Evolutionary conservation across 2,113 vertebrate species (phyloP), one percentile per base, ranked within the genome.

Genomic region (Vanacampus margaritifer): DNA sequence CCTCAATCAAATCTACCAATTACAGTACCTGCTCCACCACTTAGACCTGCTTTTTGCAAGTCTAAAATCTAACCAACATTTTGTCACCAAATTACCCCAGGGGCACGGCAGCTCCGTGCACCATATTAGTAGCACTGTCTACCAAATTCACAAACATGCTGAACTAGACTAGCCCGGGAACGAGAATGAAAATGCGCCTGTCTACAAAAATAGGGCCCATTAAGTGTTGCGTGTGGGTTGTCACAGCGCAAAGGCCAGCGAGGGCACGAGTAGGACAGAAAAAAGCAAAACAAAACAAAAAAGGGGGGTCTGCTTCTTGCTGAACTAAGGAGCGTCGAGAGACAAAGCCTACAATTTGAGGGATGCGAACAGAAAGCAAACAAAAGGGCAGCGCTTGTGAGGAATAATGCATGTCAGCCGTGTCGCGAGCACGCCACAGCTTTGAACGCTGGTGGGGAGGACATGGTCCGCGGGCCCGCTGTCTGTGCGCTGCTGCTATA

Each of bases 301-400:
- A 8, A 0, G 54, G n/a, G 5, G 24, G 24, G 26, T 12, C 24
- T 24, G 12, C 16, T 57, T 72, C 46, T 58, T 71, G 65, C 76
- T 58, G 60, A 85, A 87, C 83, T 85, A 87, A 86, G 74, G 87
- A 84, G 79, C 69, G 78, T 79, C 88, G 89, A 91, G 43, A 75
- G 88, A 90, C 88, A 86, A 88, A 91, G 87, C 86, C 86, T 87
- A 76, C 87, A 90, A 86, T 91, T 90, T 90, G 90, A 79, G 88
- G 90, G 86, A 80, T 84, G 39, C 79, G 80, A 85, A 85, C 81
- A 79, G 87, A 89, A 89, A 88, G 82, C 85, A 90, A 88, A 90
- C 89, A 89, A 93, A 57, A 89, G 90, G 83, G 83, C 82, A 86
- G 81, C 80, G 77, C 83, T 90, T 90, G 86, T 89, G 79, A 82